Conservation (phyloP, 1,140 invertebrate genomes). For the Caenorhabditis inopinata region DNA sequence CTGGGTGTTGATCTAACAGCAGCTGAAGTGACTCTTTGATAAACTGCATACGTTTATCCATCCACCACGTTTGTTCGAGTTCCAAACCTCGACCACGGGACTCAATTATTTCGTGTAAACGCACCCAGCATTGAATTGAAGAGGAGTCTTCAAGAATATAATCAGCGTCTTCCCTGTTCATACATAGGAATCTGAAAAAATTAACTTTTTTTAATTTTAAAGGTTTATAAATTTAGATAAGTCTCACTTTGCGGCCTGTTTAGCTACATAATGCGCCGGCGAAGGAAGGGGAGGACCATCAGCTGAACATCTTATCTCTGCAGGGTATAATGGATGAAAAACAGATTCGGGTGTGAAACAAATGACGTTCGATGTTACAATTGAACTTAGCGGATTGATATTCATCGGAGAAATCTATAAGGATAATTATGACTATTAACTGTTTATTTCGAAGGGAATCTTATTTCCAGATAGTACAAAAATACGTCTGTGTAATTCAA, state of each 20-base stretch:
- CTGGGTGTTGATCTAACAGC: slow-evolving; percentile 62
- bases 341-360: slow-evolving; percentile 65
- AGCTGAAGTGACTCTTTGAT: slow-evolving; percentile 57
- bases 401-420: slow-evolving; percentile 45
- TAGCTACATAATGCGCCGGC: slow-evolving; percentile 59
- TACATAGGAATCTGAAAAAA: slow-evolving; percentile 2
- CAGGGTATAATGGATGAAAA: slow-evolving; percentile 63
- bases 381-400: slow-evolving; percentile 39
- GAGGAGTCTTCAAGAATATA: slow-evolving; percentile 27
- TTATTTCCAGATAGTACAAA: too few species aligned
- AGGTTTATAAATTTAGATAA: neutral
- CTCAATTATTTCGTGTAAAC: slow-evolving; percentile 55
- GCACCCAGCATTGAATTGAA: slow-evolving; percentile 54
- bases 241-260: slow-evolving; percentile 58
- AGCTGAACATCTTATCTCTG: slow-evolving; percentile 48
- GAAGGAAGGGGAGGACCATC: slow-evolving; percentile 46
- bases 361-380: slow-evolving; percentile 60
- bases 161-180: slow-evolving; percentile 37
- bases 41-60: slow-evolving; percentile 49
- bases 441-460: too few species aligned
- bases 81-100: slow-evolving; percentile 47
- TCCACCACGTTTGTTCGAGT: slow-evolving; percentile 60
- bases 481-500: neutral
- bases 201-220: neutral
- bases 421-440: neutral